These are phyloP conservation scores for Nomia melanderi DNA, from an alignment of 1,140 invertebrate genomes.

Conservation along the genomic window DNA sequence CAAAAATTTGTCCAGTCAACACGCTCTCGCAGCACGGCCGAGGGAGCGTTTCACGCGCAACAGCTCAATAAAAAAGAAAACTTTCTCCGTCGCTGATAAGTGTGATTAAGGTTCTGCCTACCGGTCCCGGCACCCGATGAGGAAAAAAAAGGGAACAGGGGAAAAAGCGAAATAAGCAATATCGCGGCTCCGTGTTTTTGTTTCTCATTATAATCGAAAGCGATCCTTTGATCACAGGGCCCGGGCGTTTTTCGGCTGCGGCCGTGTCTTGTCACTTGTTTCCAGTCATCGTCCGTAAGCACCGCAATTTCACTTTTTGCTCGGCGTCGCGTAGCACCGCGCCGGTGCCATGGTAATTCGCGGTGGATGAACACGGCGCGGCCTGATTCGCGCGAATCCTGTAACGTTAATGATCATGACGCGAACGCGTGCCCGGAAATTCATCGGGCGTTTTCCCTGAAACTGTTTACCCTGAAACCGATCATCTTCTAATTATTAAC, in stretches of 20 bases:
- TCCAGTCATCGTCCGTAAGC: conserved; percentile 63
- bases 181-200: neutral
- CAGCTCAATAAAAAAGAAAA: neutral
- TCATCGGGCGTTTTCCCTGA: neutral
- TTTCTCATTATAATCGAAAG: conserved; percentile 52
- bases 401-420: conserved; percentile 37
- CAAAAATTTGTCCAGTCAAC: no score
- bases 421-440: conserved; percentile 20
- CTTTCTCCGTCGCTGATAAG: neutral
- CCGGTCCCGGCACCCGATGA: neutral
- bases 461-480: neutral
- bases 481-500: neutral
- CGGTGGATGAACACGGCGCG: conserved; percentile 51
- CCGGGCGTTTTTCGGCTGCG: conserved; percentile 49
- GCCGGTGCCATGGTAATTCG: conserved; percentile 50
- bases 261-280: conserved; percentile 55
- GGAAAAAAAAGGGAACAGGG: conserved; percentile 30
- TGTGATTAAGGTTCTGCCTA: neutral
- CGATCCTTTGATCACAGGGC: conserved; percentile 60
- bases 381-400: conserved; percentile 51
- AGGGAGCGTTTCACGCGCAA: neutral
- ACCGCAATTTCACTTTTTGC: conserved; percentile 64
- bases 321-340: neutral
- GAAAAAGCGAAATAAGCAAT: no score
- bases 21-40: no score